A percentile compares a stretch with the other conserved stretches of the same genome.
Conservation (phyloP, 2,888 invertebrate genomes). For the Cataglyphis altisquamis region DNA sequence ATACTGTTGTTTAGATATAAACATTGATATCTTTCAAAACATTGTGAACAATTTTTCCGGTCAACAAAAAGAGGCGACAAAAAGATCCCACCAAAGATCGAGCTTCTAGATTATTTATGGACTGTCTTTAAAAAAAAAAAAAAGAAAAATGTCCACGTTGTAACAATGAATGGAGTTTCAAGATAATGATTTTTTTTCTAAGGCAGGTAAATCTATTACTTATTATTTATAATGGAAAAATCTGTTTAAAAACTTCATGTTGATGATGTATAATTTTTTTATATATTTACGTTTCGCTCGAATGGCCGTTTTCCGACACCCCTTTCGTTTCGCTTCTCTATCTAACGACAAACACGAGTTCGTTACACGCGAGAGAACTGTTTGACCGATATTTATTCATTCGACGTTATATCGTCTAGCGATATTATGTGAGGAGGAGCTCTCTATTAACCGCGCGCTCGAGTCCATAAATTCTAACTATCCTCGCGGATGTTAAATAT, state of each 20-base stretch:
- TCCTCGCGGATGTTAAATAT: constrained; percentile 10
- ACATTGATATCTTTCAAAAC: constrained; percentile 1
- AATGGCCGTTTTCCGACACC: constrained; percentile 63
- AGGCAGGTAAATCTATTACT: constrained; percentile 76
- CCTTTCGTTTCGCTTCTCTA: constrained; percentile 58
- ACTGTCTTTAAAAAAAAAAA: constrained; percentile 54
- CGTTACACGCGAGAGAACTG: constrained; percentile 55
- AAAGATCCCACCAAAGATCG: neutral
- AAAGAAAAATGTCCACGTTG: constrained; percentile 66
- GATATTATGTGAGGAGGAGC: constrained; percentile 1
- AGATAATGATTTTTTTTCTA: constrained; percentile 79
- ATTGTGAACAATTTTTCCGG: neutral
- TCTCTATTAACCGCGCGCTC: constrained; percentile 17
- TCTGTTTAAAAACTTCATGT: constrained; percentile 36
- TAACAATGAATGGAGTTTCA: constrained; percentile 67
- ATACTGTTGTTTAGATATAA: neutral
- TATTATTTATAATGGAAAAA: constrained; percentile 54
- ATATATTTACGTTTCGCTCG: constrained; percentile 68
- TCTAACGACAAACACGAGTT: constrained; percentile 50
- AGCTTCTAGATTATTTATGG: constrained; percentile 74
- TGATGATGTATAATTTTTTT: constrained; percentile 79
- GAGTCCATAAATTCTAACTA: constrained; percentile 32
- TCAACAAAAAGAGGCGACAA: neutral
- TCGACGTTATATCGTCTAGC: constrained; percentile 59
- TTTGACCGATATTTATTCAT: constrained; percentile 43